These are phyloP conservation scores for Chaetura pelagica DNA, from an alignment of 2,113 vertebrate genomes.

Conservation along the genomic window DNA sequence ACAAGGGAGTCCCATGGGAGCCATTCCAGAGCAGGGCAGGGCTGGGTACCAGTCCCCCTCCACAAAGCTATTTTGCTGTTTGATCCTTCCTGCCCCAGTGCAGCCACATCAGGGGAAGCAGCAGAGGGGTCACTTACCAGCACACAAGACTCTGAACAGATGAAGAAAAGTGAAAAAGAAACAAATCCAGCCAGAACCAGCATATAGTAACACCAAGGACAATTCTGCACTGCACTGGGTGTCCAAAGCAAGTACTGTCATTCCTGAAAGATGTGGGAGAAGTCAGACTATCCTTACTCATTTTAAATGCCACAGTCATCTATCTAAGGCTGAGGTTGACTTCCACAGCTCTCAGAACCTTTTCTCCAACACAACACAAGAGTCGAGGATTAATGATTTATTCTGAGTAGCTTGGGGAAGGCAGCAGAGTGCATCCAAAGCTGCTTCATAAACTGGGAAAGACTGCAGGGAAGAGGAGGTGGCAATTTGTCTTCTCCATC, in stretches of 20 bases:
- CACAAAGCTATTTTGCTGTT: neutral
- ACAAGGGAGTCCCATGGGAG: neutral
- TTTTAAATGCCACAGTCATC: neutral
- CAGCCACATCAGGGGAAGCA: neutral
- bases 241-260: neutral
- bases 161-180: neutral
- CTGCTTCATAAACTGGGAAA: neutral
- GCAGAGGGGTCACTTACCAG: neutral
- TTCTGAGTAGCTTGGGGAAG: neutral
- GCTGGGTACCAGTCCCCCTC: neutral
- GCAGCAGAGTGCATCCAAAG: neutral
- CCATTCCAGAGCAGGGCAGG: neutral
- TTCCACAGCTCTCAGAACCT: neutral
- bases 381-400: neutral
- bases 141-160: neutral
- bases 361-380: neutral
- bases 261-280: neutral
- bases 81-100: neutral
- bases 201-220: neutral
- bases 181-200: neutral
- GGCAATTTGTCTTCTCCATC: neutral
- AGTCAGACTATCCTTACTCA: neutral
- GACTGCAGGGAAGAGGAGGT: neutral
- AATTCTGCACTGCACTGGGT: neutral
- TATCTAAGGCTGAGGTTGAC: neutral